Percentiles rank a stretch among this genome's conserved stretches.
phyloP scores from a whole-genome alignment of 2,888 invertebrate genomes.

The Cryptocephalus primarius region DNA sequence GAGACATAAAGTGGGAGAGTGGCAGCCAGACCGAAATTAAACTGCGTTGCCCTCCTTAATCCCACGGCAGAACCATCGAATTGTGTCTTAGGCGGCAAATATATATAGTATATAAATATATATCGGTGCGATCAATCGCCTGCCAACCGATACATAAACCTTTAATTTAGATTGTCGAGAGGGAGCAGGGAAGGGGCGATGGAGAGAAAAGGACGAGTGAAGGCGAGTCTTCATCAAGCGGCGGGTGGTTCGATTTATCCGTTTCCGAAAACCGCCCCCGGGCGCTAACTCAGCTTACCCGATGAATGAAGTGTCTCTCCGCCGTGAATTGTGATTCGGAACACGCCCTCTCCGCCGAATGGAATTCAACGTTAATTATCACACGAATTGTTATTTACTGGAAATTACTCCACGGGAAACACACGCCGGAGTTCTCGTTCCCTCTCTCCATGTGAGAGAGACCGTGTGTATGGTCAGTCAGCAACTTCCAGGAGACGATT shows the following conservation, averaged over 20 bases:
- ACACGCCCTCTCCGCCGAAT: constrained; percentile 9
- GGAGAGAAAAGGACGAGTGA: no score
- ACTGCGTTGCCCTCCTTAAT: background rate
- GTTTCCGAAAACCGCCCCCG: constrained; percentile 10
- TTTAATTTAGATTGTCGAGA: constrained; percentile 9
- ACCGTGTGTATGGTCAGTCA: no score
- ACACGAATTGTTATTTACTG: no score
- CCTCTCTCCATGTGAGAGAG: no score
- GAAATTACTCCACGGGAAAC: no score
- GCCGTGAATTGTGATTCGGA: constrained; percentile 18
- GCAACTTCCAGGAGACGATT: no score
- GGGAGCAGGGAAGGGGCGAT: constrained; percentile 3
- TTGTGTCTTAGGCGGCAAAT: background rate
- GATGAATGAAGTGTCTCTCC: constrained; percentile 20
- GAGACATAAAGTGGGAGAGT: no score
- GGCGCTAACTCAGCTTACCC: constrained; percentile 10
- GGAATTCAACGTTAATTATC: no score
- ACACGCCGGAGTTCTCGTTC: no score
- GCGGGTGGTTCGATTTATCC: constrained; percentile 12
- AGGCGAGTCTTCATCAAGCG: constrained; percentile 6
- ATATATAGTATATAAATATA: constrained; percentile 6
- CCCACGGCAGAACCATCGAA: background rate
- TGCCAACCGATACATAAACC: constrained; percentile 9
- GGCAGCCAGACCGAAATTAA: constrained; percentile 1
- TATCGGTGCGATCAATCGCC: constrained; percentile 9